Evolutionary conservation across 2,888 invertebrate species (phyloP), one percentile per base, ranked within the genome.

Genomic region (Microctonus hyperodae): DNA sequence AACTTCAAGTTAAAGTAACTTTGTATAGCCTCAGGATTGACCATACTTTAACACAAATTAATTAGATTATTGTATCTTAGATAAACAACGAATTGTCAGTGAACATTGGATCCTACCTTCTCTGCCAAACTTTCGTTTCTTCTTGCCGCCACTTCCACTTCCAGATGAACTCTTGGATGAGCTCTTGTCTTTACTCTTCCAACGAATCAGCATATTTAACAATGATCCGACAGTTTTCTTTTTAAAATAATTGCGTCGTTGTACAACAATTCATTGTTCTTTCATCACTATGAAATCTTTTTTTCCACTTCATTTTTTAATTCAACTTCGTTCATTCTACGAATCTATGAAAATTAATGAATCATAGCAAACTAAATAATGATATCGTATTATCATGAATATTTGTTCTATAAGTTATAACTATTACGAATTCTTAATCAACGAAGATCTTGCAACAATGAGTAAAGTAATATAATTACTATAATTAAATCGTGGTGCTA

Each of bases 111-210:
- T 31, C 58, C 37, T 65, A 82, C 91, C 93, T 80, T 94, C 94
- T 77, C 93, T 88, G 76, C 93, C 94, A 85, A 87, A 87, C 78
- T 94, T 94, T 76, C 94, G 87, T 83, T 94, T 94, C 86, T 93
- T 94, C 86, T 94, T 94, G 67, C 90, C 89, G 59, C 77, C 79
- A 64, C 76, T 77, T 57, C 78, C 75, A 67, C 89, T 88, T 56
- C 85, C 84, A 64, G 86, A 85, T 65, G 86, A 85, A 71, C 86
- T 88, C 85, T 92, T 92, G 80, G 91, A 89, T 73, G 90, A 87
- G 80, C 86, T 85, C 85, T 93, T 93, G 85, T 93, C 93, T 87
- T 92, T 93, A 83, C 91, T 92, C 84, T 93, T 93, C 93, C 93
- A 93, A 79, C 92, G 91, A 79, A 91, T 93, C 84, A 93, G 87